Base-by-base conservation (phyloP, 1,140 invertebrate genomes). In the Lerema accius region DNA sequence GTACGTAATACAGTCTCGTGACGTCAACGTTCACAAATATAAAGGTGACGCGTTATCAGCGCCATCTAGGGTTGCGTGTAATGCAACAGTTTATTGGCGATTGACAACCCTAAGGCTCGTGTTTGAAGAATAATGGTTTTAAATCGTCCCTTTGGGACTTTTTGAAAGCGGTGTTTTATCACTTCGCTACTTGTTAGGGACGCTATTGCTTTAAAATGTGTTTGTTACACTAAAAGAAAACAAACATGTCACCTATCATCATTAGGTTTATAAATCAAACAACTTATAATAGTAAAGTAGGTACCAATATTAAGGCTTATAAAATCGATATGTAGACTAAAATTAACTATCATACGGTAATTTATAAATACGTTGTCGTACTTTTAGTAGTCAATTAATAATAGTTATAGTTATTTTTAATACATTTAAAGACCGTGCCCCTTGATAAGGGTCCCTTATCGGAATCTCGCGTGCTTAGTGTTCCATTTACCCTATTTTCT, bases 1-100 rank as follows among this genome's bases (percentile, higher is more conserved):
- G 64, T 66, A 66, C 65, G 65, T 69, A 68, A 69, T 67, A 67
- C 48, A 51, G 37, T 23, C 62, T 64, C 60, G 58, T 76, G 66
- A 73, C 58, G 59, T 70, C 63, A 26, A 28, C 59, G 67, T 79
- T 76, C 74, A 71, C 72, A 71, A 65, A 71, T n/a, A 74, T 74
- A 69, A 45, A 56, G 53, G 67, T 56, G 65, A 49, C 49, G 46
- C 23, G 23, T 73, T 78, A 80, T 81, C 74, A 60, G 58, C 60
- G 50, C 46, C 64, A 79, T 77, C 69, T 75, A 73, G 14, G 11
- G 39, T 78, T 60, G 71, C 78, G 68, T 78, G 74, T 55, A 43
- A 45, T 45, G 42, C 37, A 65, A 66, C 50, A 55, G 55, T 74
- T 72, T 17, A 39, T 51, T 43, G 6, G 46, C 35, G 26, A 63